A percentile compares a stretch with the other conserved stretches of the same genome.
Conservation (phyloP, 2,113 vertebrate species). For the Agelaius tricolor region DNA sequence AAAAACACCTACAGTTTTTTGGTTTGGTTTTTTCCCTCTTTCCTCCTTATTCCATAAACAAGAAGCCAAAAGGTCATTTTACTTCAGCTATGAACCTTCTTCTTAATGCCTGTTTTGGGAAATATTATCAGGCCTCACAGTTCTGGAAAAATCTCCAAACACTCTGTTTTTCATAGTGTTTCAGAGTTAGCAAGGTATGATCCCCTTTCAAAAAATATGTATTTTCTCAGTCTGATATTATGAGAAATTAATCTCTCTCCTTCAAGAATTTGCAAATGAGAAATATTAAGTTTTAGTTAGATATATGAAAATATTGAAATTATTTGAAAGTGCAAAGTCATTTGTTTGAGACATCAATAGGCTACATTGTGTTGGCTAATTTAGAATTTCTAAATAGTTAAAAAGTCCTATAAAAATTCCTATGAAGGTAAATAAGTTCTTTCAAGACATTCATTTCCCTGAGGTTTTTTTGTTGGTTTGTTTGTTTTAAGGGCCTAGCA, state of each 20-base stretch:
- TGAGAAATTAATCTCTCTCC: not conserved
- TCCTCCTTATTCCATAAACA: not conserved
- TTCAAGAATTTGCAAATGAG: not conserved
- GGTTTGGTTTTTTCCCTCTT: rapidly evolving
- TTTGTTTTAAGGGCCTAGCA: not conserved
- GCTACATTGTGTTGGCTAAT: not conserved
- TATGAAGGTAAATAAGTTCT: not conserved
- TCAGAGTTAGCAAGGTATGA: not conserved
- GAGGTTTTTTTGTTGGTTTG: not conserved
- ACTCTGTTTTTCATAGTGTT: not conserved
- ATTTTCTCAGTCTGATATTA: not conserved
- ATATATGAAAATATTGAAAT: not conserved
- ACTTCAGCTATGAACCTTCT: not conserved
- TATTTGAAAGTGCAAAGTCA: not conserved
- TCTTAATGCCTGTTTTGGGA: not conserved
- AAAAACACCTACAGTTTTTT: not conserved
- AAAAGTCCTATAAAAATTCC: not conserved
- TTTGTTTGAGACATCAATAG: not conserved
- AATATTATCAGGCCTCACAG: not conserved
- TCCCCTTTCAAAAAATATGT: not conserved
- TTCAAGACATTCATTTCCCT: not conserved
- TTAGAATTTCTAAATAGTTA: not conserved
- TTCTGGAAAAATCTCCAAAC: not conserved
- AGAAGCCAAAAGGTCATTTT: not conserved
- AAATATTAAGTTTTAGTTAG: not conserved